Base-by-base conservation (phyloP, 2,888 invertebrate genomes). In the Fragum fragum region DNA sequence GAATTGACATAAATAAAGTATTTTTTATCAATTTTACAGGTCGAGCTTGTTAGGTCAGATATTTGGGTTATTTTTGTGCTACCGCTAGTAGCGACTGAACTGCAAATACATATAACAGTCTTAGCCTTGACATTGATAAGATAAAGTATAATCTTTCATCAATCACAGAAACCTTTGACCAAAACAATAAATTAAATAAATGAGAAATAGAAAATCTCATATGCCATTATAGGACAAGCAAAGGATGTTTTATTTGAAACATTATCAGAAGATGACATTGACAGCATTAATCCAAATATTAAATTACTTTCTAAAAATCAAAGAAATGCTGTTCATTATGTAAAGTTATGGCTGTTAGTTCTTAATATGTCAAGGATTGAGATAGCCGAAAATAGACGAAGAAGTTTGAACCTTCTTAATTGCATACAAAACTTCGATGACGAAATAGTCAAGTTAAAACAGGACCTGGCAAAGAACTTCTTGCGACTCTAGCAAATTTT, bases 361-460 rank as follows among this genome's bases (percentile, higher is more conserved):
- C 32, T 81, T 0, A 77, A 77, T 53, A n/a, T 81, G 23, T 61
- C 81, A 5, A 55, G 73, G 16, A 36, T 73, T 1, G 36, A 78
- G 29, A 55, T 77, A 7, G 36, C 72, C n/a, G 57, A 77, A 39
- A 77, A 72, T 63, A 63, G 77, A 26, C 29, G 55, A n/a, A 53
- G 39, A 6, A 69, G 73, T 14, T 55, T 32, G 21, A 73, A 73
- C 16, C 16, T 78, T n/a, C 23, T 78, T n/a, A 55, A 16, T 42
- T 63, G 28, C 18, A 18, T 72, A 21, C 66, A 53, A 23, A 47
- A 29, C 18, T 11, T 78, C 11, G 78, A 78, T 47, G 16, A 39
- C 0, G 36, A 68, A 32, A 42, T 73, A 18, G 3, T 14, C 6
- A 16, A 16, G 14, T 0, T 68, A 14, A 42, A 68, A 47, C 57